Evolutionary conservation across 2,888 invertebrate genomes (phyloP).

Genomic region (Tholera decimalis): DNA sequence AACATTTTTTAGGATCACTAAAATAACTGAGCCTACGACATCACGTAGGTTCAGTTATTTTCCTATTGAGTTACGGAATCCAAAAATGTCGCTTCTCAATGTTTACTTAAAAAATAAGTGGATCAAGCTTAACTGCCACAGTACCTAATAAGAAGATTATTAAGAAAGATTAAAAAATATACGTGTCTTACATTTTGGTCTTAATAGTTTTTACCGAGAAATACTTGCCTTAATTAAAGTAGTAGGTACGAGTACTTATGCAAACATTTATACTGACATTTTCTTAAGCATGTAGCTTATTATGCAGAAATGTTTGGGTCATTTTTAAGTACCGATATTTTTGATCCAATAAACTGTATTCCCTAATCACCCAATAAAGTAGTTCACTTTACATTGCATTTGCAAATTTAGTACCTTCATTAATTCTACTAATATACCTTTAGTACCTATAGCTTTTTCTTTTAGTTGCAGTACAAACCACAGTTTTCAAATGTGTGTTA

Average conservation of each 20-base stretch:
- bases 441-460: neutral
- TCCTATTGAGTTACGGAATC: too few species aligned
- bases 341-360: slow-evolving; percentile 30
- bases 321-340: slow-evolving; percentile 53
- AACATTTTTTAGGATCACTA: too few species aligned
- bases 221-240: slow-evolving; percentile 68
- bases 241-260: slow-evolving; percentile 58
- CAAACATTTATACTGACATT: slow-evolving; percentile 62
- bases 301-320: slow-evolving; percentile 55
- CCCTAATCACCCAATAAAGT: slow-evolving; percentile 35
- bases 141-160: slow-evolving; percentile 61
- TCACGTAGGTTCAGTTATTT: too few species aligned
- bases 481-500: slow-evolving; percentile 13
- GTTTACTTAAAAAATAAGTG: slow-evolving; percentile 41
- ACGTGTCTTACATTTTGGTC: slow-evolving; percentile 54
- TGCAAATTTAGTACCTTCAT: slow-evolving; percentile 24
- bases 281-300: slow-evolving; percentile 51
- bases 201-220: slow-evolving; percentile 66
- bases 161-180: slow-evolving; percentile 65
- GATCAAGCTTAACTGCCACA: slow-evolving; percentile 54
- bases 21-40: too few species aligned
- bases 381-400: slow-evolving; percentile 31
- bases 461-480: neutral
- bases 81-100: slow-evolving; percentile 17
- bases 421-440: slow-evolving; percentile 9